phyloP scores from a whole-genome alignment of 1,140 invertebrate species.

The Ceratitis capitata region DNA sequence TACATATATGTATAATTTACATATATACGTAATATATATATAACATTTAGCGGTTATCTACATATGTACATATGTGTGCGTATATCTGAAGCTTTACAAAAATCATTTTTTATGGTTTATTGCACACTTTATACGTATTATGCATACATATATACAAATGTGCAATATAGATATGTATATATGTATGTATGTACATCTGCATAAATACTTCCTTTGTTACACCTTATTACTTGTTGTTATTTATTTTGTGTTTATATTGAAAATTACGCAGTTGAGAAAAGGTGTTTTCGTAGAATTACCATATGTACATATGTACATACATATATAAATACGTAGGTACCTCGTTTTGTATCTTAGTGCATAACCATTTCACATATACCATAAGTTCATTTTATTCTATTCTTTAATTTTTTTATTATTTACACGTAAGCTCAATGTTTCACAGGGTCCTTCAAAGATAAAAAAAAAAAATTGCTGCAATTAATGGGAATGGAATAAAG shows the following conservation, averaged over 20 bases:
- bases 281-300: neutral
- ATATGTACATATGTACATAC: neutral
- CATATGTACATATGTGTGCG: too few relatives aligned
- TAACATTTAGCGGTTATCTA: too few relatives aligned
- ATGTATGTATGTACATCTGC: neutral
- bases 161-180: neutral
- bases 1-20: neutral
- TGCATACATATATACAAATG: neutral
- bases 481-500: too few relatives aligned
- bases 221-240: too few relatives aligned
- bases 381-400: too few relatives aligned
- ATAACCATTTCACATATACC: too few relatives aligned
- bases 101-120: constrained; percentile 1
- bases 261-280: constrained; percentile 1
- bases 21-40: too few relatives aligned
- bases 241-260: neutral
- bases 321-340: neutral
- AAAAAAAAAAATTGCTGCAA: too few relatives aligned
- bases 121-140: neutral
- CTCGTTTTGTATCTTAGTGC: neutral
- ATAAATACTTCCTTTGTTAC: neutral
- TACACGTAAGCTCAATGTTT: too few relatives aligned
- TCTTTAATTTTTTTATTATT: too few relatives aligned
- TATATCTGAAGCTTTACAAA: too few relatives aligned
- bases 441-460: too few relatives aligned